A percentile compares a stretch with the other conserved stretches of the same genome.
phyloP scores from a whole-genome alignment of 2,797 vertebrate species.

The Parambassis ranga region DNA sequence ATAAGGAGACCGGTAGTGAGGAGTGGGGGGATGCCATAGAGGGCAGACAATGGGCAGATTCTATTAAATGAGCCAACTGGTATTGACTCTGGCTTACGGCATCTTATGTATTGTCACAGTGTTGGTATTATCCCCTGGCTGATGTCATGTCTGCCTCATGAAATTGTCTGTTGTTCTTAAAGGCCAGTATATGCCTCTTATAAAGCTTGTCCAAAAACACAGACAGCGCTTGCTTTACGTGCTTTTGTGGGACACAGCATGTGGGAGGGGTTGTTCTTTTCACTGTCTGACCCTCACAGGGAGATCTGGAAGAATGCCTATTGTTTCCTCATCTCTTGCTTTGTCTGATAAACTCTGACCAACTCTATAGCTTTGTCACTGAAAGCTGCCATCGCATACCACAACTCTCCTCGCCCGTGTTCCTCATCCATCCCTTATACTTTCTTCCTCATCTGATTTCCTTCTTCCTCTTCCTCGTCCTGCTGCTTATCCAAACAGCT shows the following conservation, averaged over 20 bases:
- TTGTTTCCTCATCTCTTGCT: slow-evolving; percentile 69
- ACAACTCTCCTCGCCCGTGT: slow-evolving; percentile 8
- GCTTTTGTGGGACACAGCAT: slow-evolving; percentile 65
- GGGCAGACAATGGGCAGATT: slow-evolving; percentile 50
- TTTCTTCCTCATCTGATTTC: background rate
- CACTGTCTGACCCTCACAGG: slow-evolving; percentile 60
- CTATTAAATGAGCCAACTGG: slow-evolving; percentile 36
- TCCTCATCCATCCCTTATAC: background rate
- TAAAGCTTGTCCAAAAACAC: slow-evolving; percentile 55
- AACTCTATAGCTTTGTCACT: slow-evolving; percentile 30
- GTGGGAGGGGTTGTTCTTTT: slow-evolving; percentile 45
- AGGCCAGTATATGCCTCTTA: slow-evolving; percentile 34
- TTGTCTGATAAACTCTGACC: slow-evolving; percentile 66
- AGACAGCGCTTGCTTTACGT: slow-evolving; percentile 56
- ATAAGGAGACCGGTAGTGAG: slow-evolving; percentile 46
- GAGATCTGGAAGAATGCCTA: slow-evolving; percentile 67
- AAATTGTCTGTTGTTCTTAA: slow-evolving; percentile 62
- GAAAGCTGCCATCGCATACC: slow-evolving; percentile 35
- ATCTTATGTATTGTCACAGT: slow-evolving; percentile 60
- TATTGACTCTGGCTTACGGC: slow-evolving; percentile 46
- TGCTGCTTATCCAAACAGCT: slow-evolving; percentile 39
- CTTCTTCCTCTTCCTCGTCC: slow-evolving; percentile 2
- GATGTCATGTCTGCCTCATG: slow-evolving; percentile 66
- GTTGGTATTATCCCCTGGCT: slow-evolving; percentile 57
- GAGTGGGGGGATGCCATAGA: slow-evolving; percentile 14